Evolutionary conservation across 2,113 vertebrate species (phyloP), one percentile per base, ranked within the genome.

Genomic region (Oncorhynchus nerka): DNA sequence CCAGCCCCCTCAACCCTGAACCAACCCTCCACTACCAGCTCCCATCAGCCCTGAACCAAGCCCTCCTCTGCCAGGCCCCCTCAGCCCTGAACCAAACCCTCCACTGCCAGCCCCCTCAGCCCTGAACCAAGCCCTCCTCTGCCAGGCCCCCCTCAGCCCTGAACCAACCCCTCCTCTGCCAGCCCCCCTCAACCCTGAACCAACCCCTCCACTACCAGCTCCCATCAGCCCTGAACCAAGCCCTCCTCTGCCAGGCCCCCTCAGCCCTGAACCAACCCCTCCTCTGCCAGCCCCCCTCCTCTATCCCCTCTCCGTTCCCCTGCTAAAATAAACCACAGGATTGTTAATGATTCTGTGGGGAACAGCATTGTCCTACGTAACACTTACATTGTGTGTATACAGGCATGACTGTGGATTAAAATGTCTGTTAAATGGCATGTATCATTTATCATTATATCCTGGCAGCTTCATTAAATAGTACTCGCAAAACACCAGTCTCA

Each of bases 291-390:
- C 0, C 62, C 24, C 62, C 24, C 15, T 62, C 48, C 19, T n/a
- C 61, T 9, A n/a, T 9, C 61, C 24, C 61, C 19, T 7, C 19
- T 12, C 19, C 9, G 3, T 32, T 20, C 15, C 45, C 45, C 66
- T 32, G 26, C 73, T 74, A 71, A 81, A 81, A 74, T 66, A 81
- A 74, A 77, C 75, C 79, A 30, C 71, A 74, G 75, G 75, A 77
- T 74, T 76, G 74, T 69, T 75, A 76, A 80, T 76, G 79, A 80
- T 80, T 76, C 74, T 70, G 74, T 24, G 48, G 55, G 66, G 74
- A 70, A 76, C 62, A 80, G 70, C 74, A 80, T 80, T 80, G 79
- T 76, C 34, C 16, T 34, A 19, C 48, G 28, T 74, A 77, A 74
- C 67, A 76, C 75, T 66, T 69, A 70, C 64, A 30, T 57, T 57